A percentile compares a stretch with the other conserved stretches of the same genome.
These are phyloP conservation scores for Hemicentrotus pulcherrimus DNA, from an alignment of 35 echinoderm and acorn worm genomes.

Conservation along the genomic window DNA sequence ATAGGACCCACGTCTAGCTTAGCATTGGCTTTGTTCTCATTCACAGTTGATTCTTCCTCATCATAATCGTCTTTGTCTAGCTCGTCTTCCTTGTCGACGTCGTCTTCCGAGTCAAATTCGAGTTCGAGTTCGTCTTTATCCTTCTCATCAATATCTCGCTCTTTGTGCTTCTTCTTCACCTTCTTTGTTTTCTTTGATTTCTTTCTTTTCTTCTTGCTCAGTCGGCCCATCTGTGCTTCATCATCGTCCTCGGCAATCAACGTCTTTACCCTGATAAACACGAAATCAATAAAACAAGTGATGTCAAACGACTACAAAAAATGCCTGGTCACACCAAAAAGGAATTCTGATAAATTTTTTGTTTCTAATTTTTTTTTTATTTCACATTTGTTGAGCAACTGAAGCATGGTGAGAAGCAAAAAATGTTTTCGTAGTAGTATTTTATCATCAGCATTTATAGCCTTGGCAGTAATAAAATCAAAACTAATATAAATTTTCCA, in stretches of 20 bases:
- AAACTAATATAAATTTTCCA: too few relatives aligned
- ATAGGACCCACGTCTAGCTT: constrained; percentile 36
- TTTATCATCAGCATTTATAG: too few relatives aligned
- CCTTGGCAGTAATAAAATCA: too few relatives aligned
- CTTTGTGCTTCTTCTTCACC: constrained; percentile 34
- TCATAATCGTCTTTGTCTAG: not conserved
- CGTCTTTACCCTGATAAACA: not conserved
- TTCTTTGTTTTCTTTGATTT: constrained; percentile 27
- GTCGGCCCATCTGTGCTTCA: not conserved
- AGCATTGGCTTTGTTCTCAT: constrained; percentile 41
- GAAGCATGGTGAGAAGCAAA: too few relatives aligned
- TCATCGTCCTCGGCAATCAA: not conserved
- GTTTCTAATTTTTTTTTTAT: too few relatives aligned
- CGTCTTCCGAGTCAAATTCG: not conserved
- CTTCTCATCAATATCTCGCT: constrained; percentile 21
- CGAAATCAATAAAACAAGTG: not conserved
- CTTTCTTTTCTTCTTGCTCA: not conserved
- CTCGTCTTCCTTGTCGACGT: not conserved
- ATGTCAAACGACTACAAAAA: too few relatives aligned
- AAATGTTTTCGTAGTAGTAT: too few relatives aligned
- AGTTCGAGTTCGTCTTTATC: constrained; percentile 22
- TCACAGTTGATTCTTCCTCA: not conserved
- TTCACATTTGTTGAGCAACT: too few relatives aligned
- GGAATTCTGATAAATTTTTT: too few relatives aligned
- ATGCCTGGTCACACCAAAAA: too few relatives aligned